A percentile compares a stretch with the other conserved stretches of the same genome.
These are phyloP conservation scores for honey bee (Apis mellifera) DNA, from an alignment of 1,140 invertebrate genomes.

Conservation along the genomic window Amel_HAv3.1 CM009942.2:460501-461000, in stretches of 20 bases:
- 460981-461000: constrained; percentile 57
- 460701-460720: constrained; percentile 69
- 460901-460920: background rate
- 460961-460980: constrained; percentile 70
- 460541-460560: too few relatives aligned
- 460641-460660: constrained; percentile 58
- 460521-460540: too few relatives aligned
- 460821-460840: too few relatives aligned
- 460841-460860: too few relatives aligned
- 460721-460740: constrained; percentile 53
- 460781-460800: too few relatives aligned
- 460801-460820: too few relatives aligned
- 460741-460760: constrained; percentile 47
- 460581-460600: constrained; percentile 57
- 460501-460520: too few relatives aligned
- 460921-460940: constrained; percentile 9
- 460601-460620: constrained; percentile 64
- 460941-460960: constrained; percentile 63
- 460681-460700: constrained; percentile 65
- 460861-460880: too few relatives aligned
- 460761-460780: background rate
- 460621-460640: constrained; percentile 71
- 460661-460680: constrained; percentile 67
- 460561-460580: background rate
- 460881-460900: background rate